These are phyloP conservation scores for Helogale parvula DNA, from an alignment of 2,113 vertebrate species.

Conservation along the genomic window DNA sequence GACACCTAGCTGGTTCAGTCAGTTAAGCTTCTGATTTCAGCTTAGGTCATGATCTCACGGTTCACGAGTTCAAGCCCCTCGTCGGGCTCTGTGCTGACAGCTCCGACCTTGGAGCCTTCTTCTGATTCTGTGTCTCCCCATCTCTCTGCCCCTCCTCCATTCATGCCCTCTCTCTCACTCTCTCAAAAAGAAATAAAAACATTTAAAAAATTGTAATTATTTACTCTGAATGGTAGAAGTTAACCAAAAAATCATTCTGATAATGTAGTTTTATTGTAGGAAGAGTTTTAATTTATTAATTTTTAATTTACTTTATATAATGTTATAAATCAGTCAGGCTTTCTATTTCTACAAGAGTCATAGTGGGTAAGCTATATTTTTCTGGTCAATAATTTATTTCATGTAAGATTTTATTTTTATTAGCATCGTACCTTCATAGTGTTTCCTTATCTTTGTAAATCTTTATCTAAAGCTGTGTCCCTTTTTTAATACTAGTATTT, in stretches of 20 bases:
- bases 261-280: background rate
- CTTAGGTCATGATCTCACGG: too few relatives aligned
- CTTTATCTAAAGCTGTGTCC: background rate
- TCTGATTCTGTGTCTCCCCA: too few relatives aligned
- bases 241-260: background rate
- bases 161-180: too few relatives aligned
- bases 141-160: too few relatives aligned
- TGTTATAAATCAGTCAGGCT: background rate
- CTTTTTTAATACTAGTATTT: background rate
- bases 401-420: constrained; percentile 15
- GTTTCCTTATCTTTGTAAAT: background rate
- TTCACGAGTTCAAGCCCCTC: too few relatives aligned
- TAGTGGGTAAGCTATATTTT: background rate
- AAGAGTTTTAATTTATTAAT: background rate
- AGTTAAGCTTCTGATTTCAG: too few relatives aligned
- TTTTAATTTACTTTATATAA: background rate
- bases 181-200: too few relatives aligned
- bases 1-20: too few relatives aligned
- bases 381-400: background rate
- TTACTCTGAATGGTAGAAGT: background rate
- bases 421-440: background rate
- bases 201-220: background rate
- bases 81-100: too few relatives aligned
- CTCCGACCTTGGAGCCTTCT: too few relatives aligned
- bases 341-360: background rate